Conservation (phyloP, 2,113 vertebrate species). For the Rhineura floridana region DNA sequence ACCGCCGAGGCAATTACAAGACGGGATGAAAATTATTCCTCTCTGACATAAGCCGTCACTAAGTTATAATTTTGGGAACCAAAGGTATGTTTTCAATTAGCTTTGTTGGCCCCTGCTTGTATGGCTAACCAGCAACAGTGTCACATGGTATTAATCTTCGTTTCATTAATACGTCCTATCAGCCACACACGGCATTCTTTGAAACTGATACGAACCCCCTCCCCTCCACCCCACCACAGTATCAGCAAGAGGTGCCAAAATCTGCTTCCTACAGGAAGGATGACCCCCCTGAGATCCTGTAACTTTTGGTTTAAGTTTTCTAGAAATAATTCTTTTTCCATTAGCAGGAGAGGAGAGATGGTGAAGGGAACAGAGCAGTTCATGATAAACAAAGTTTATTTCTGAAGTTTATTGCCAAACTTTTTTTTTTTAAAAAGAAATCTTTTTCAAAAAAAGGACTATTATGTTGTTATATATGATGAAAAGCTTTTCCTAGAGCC, state of each 20-base stretch:
- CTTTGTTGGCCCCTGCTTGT: conserved; percentile 56
- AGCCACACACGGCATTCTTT: conserved; percentile 56
- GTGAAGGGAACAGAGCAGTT: not conserved
- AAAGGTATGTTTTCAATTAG: conserved; percentile 54
- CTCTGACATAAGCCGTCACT: conserved; percentile 51
- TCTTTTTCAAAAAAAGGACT: conserved; percentile 4
- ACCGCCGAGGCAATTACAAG: not conserved
- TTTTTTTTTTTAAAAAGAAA: too few species aligned
- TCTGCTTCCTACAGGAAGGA: conserved; percentile 76
- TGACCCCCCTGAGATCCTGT: conserved; percentile 67
- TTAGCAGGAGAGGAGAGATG: fast-evolving
- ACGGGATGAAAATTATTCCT: not conserved
- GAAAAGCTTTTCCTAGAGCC: conserved; percentile 8
- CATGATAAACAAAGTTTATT: conserved; percentile 58
- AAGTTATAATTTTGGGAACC: conserved; percentile 31
- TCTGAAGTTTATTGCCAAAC: conserved; percentile 57
- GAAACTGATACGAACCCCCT: conserved; percentile 59
- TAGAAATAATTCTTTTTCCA: conserved; percentile 60
- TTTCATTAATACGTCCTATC: conserved; percentile 63
- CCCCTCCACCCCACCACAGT: not conserved
- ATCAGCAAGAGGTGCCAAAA: conserved; percentile 64
- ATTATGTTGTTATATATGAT: not conserved
- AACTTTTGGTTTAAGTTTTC: conserved; percentile 50
- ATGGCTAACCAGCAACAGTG: conserved; percentile 43
- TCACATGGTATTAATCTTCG: conserved; percentile 69